Conservation (phyloP, 2,113 vertebrate genomes). For the Lophochroa leadbeateri region DNA sequence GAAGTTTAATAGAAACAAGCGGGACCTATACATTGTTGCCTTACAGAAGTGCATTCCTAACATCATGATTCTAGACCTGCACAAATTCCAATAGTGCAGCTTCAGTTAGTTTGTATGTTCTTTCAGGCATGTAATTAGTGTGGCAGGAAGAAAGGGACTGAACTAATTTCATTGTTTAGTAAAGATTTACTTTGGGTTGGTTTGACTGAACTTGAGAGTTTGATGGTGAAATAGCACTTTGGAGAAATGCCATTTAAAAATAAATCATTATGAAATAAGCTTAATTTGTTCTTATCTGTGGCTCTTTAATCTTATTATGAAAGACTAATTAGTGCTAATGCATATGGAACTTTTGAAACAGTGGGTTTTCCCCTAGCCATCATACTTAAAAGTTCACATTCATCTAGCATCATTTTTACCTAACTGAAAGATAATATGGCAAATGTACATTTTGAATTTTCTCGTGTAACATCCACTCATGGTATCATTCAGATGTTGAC, state of each 20-base stretch:
- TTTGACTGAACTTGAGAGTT: neutral
- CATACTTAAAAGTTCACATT: neutral
- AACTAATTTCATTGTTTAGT: neutral
- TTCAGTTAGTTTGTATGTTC: neutral
- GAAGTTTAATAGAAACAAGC: neutral
- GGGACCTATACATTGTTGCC: neutral
- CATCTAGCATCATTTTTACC: neutral
- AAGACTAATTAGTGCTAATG: conserved; percentile 21
- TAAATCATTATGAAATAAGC: conserved; percentile 30
- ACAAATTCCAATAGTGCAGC: neutral
- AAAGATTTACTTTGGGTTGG: neutral
- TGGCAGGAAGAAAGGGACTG: neutral
- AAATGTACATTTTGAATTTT: neutral
- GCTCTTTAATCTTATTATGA: neutral
- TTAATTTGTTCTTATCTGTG: neutral
- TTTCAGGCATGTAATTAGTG: neutral
- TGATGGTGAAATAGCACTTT: neutral
- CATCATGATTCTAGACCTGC: neutral
- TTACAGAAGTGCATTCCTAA: neutral
- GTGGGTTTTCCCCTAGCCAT: neutral
- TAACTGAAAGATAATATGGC: neutral
- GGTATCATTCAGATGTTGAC: neutral
- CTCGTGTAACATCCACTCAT: neutral
- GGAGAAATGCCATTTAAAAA: neutral
- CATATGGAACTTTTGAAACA: neutral